Evolutionary conservation across 1,140 invertebrate genomes (phyloP).

Genomic region (Sminthurinus signatus): DNA sequence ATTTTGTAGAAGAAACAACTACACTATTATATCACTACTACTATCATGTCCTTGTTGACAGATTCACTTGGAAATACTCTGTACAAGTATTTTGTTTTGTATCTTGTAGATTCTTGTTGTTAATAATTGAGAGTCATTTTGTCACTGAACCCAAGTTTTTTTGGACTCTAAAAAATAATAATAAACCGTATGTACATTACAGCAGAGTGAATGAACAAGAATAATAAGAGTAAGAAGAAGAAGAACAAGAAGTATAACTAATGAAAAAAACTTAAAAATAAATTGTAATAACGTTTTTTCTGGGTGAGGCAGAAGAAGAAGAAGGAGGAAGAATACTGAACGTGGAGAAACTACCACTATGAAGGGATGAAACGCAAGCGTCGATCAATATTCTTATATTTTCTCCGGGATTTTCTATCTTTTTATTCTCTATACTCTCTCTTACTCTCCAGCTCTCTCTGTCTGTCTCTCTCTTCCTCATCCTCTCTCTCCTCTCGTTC

Average conservation of each 20-base stretch:
- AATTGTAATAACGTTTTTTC: neutral
- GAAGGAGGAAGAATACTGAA: neutral
- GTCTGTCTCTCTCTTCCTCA: neutral
- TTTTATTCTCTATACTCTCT: neutral
- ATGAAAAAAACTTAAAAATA: neutral
- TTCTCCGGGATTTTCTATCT: conserved; percentile 10
- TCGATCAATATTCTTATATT: conserved; percentile 2
- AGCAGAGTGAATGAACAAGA: neutral
- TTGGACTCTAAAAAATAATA: too few relatives aligned
- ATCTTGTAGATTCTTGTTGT: too few relatives aligned
- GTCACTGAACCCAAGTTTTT: too few relatives aligned
- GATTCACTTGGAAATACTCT: too few relatives aligned
- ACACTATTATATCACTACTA: too few relatives aligned
- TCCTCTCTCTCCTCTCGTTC: neutral
- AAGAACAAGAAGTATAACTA: neutral
- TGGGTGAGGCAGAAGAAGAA: neutral
- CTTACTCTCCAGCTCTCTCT: conserved; percentile 1
- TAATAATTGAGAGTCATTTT: too few relatives aligned
- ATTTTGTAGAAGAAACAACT: too few relatives aligned
- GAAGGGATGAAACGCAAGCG: conserved; percentile 3
- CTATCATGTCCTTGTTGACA: too few relatives aligned
- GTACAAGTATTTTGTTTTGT: too few relatives aligned
- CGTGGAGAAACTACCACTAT: neutral
- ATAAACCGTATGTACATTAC: too few relatives aligned
- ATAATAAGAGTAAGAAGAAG: neutral